Conservation (phyloP, 2,113 vertebrate species). For the Semicossyphus pulcher region DNA sequence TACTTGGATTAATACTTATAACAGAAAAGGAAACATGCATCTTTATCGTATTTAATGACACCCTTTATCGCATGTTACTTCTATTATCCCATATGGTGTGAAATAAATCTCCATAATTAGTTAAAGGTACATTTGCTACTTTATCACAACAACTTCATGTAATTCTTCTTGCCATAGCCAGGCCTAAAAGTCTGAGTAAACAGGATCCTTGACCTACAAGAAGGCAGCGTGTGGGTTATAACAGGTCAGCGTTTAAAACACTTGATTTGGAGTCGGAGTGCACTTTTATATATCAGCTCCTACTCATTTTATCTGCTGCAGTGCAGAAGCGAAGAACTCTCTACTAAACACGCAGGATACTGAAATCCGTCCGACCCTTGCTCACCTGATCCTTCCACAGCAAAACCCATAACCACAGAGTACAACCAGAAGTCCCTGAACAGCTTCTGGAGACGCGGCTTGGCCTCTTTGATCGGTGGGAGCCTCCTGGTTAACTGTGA, state of each 20-base stretch:
- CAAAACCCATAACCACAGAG: slow-evolving; percentile 97
- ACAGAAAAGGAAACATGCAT: not conserved
- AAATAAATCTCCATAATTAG: not conserved
- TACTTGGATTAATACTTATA: not conserved
- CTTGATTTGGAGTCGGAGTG: too few species aligned
- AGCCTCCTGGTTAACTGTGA: slow-evolving; percentile 90
- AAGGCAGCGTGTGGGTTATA: too few species aligned
- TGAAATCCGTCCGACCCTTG: not conserved
- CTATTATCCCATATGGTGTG: not conserved
- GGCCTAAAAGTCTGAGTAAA: not conserved
- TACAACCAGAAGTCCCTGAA: slow-evolving; percentile 99
- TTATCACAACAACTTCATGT: not conserved
- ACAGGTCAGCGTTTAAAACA: too few species aligned
- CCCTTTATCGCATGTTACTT: not conserved
- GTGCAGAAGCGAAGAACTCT: not conserved
- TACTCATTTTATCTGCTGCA: not conserved
- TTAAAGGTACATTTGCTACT: not conserved
- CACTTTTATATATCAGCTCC: not conserved
- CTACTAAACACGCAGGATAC: not conserved
- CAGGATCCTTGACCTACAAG: too few species aligned
- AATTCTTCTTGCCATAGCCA: not conserved
- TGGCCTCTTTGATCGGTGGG: slow-evolving; percentile 95
- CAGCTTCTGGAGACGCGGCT: slow-evolving; percentile 95
- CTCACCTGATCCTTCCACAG: slow-evolving; percentile 95
- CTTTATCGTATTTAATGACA: not conserved